Conservation (phyloP, 2,113 vertebrate genomes). For the Tachysurus vachellii region DNA sequence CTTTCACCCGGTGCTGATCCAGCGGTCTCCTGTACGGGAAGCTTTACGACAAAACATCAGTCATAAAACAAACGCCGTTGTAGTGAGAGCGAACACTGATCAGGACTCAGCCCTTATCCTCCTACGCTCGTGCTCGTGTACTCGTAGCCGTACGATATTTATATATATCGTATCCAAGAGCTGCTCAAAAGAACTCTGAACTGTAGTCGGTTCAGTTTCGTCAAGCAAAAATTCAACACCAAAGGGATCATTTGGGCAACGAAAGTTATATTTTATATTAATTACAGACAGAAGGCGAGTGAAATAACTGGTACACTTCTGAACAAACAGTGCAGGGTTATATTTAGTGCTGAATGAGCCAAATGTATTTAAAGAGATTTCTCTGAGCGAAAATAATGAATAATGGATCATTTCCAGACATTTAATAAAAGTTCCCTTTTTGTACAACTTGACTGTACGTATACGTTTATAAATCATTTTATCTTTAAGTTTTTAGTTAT, state of each 20-base stretch:
- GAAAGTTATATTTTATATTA: not conserved
- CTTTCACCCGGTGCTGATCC: not conserved
- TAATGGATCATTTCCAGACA: not conserved
- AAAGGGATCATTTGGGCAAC: not conserved
- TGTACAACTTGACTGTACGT: not conserved
- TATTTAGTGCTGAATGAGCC: conserved; percentile 1
- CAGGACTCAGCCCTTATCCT: not conserved
- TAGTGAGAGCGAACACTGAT: not conserved
- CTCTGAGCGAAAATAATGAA: not conserved
- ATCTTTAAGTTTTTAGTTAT: too few species aligned
- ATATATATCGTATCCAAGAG: not conserved
- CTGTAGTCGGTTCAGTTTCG: not conserved
- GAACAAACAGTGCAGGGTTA: not conserved
- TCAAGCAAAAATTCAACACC: not conserved
- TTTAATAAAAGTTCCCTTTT: conserved; percentile 18
- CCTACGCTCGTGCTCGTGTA: not conserved
- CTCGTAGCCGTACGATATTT: not conserved
- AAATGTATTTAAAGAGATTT: not conserved
- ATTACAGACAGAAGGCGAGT: not conserved
- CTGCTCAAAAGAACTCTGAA: not conserved
- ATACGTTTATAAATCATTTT: not conserved
- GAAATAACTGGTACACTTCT: not conserved
- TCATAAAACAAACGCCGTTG: not conserved
- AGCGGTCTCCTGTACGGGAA: not conserved
- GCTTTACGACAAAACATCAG: not conserved